Percentiles rank a stretch among this genome's conserved stretches.
Conservation (phyloP, 2,888 invertebrate genomes). For the Priocnemis perturbator region DNA sequence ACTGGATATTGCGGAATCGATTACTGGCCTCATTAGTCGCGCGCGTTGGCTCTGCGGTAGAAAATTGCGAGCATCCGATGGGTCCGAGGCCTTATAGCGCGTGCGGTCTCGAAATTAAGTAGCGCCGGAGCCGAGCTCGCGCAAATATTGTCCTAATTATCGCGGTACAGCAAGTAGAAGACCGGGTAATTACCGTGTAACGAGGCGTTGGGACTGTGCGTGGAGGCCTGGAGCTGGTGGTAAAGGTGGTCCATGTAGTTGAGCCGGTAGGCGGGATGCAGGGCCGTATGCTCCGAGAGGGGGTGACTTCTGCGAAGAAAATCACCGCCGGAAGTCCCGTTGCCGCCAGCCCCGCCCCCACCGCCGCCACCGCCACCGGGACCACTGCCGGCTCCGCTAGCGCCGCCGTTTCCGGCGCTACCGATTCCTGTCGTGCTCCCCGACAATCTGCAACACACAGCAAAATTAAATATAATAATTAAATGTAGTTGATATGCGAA, state of each 20-base stretch:
- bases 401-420: conserved; percentile 61
- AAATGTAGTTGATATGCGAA: too few species aligned
- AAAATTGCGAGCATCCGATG: too few species aligned
- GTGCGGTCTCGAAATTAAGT: neutral
- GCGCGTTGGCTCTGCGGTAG: too few species aligned
- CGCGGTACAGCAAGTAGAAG: conserved; percentile 18
- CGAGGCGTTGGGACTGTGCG: conserved; percentile 80
- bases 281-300: conserved; percentile 80
- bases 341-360: conserved; percentile 76
- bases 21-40: too few species aligned
- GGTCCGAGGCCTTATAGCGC: too few species aligned
- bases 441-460: conserved; percentile 63
- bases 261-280: conserved; percentile 84
- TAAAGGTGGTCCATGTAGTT: conserved; percentile 89
- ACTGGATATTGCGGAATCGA: too few species aligned
- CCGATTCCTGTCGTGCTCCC: conserved; percentile 68
- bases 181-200: conserved; percentile 79
- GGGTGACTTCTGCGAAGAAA: conserved; percentile 80
- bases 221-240: conserved; percentile 82
- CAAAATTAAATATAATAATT: too few species aligned
- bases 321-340: conserved; percentile 80
- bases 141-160: conserved; percentile 41
- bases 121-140: neutral
- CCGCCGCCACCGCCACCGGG: conserved; percentile 73
- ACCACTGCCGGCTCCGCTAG: conserved; percentile 58